Base-by-base conservation (phyloP, 2,113 vertebrate species). In the Sciurus niger region DNA sequence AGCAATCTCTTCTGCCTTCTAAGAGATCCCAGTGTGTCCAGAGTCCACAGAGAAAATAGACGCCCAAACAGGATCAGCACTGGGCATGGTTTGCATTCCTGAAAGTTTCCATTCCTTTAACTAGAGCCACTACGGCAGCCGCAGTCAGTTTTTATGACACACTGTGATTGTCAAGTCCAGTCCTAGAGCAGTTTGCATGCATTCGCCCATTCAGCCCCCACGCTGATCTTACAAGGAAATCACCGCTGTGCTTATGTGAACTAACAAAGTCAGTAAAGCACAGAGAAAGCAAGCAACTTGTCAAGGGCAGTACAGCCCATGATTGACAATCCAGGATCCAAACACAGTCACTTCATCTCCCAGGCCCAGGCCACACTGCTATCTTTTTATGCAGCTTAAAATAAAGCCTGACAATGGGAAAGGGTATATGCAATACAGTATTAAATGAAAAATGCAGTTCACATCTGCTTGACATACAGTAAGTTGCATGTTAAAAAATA, bases 261-360 rank as follows among this genome's bases (percentile, higher is more conserved):
- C 32, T 70, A 74, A 37, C 14, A 68, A 74, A 24, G 74, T 55
- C 53, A 82, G 17, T 55, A 67, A 40, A 43, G 25, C 68, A 72
- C 46, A 84, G 91, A 94, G 55, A 90, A 87, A 20, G 78, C 73
- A 65, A 77, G 43, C 76, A 74, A 63, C 30, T 51, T 80, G 70
- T n/a, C 70, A 78, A 34, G 34, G 58, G 60, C 32, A 43, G 67
- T 46, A 67, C 1, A 82, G 83, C 58, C 67, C 2, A 34, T 11
- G 40, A 78, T 37, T n/a, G 32, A 28, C 8, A 22, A 72, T 55
- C 18, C 63, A 25, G 53, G 77, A 85, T 72, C 43, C 63, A 93
- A 79, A 78, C 22, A 48, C 58, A 76, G 76, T 70, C 51, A 43
- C n/a, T 34, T 18, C 17, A 63, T 17, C 43, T 85, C 37, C 25